phyloP scores from a whole-genome alignment of 2,113 vertebrate genomes.

The Embiotoca jacksoni region DNA sequence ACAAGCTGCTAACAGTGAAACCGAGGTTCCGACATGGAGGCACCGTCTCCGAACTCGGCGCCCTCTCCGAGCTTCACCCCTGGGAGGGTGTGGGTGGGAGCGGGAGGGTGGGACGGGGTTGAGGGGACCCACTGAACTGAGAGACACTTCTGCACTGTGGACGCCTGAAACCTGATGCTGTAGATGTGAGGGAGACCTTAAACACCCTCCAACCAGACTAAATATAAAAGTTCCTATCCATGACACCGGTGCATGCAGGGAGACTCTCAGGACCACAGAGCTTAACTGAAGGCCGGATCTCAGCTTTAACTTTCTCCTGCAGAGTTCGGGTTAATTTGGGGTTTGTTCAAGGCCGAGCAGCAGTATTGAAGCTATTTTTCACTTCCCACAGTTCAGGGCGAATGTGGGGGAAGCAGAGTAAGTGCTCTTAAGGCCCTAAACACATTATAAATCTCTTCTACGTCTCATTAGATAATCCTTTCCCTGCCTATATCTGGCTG shows the following conservation, averaged over 20 bases:
- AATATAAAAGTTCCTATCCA: conserved; percentile 73
- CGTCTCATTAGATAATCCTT: conserved; percentile 15
- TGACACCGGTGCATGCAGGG: conserved; percentile 35
- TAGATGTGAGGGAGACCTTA: conserved; percentile 26
- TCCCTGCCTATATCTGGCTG: conserved; percentile 1
- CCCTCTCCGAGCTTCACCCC: conserved; percentile 11
- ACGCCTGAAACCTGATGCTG: conserved; percentile 71
- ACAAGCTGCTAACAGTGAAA: conserved; percentile 57
- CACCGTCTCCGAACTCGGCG: neutral
- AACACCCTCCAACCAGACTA: conserved; percentile 64
- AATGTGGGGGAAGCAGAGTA: neutral
- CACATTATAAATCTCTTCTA: conserved; percentile 25
- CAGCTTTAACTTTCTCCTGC: neutral
- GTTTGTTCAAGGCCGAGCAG: neutral
- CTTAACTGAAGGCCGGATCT: neutral
- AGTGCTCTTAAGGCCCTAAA: conserved; percentile 10
- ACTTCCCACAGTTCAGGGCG: neutral
- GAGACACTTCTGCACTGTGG: conserved; percentile 35
- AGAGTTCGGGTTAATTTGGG: neutral
- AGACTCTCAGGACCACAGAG: neutral
- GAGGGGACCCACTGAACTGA: conserved; percentile 16
- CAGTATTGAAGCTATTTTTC: neutral
- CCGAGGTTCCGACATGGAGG: conserved; percentile 19
- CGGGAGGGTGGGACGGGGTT: neutral
- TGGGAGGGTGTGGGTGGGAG: too few relatives aligned